phyloP scores from a whole-genome alignment of 2,888 invertebrate species.

The Hypolimnas misippus region DNA sequence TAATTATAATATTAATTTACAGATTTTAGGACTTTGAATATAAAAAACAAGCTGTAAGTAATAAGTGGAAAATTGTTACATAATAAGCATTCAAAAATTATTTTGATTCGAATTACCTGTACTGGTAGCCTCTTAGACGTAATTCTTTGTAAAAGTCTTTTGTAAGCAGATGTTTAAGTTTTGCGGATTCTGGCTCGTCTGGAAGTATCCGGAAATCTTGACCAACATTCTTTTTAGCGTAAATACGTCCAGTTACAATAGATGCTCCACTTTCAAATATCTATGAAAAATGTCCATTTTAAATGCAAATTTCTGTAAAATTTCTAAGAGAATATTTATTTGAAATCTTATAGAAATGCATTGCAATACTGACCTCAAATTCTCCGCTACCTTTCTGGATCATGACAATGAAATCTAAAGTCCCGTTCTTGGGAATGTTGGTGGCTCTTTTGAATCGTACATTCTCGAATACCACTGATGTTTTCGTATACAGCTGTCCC shows the following conservation, averaged over 20 bases:
- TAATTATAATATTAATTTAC: too few relatives aligned
- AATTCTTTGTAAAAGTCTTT: conserved; percentile 89
- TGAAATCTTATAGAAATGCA: too few relatives aligned
- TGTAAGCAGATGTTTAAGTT: conserved; percentile 80
- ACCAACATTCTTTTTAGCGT: conserved; percentile 82
- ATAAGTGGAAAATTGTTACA: too few relatives aligned
- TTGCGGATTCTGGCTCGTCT: conserved; percentile 62
- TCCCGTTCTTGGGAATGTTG: conserved; percentile 88
- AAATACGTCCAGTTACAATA: conserved; percentile 88
- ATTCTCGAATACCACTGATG: conserved; percentile 93
- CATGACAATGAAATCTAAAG: conserved; percentile 86
- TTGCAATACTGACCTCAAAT: conserved; percentile 81
- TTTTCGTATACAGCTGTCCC: conserved; percentile 87
- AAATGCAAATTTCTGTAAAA: too few relatives aligned
- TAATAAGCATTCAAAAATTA: too few relatives aligned
- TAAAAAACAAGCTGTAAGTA: too few relatives aligned
- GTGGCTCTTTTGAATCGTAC: conserved; percentile 93
- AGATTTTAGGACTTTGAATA: too few relatives aligned
- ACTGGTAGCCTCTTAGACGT: conserved; percentile 88
- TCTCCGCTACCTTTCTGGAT: conserved; percentile 88
- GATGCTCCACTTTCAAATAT: conserved; percentile 88
- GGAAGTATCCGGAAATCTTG: conserved; percentile 80
- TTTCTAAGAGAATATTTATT: too few relatives aligned
- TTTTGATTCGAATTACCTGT: too few relatives aligned
- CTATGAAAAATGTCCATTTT: conserved; percentile 52